Evolutionary conservation across 2,888 invertebrate genomes (phyloP).

Genomic region (Platerodrilus igneus): DNA sequence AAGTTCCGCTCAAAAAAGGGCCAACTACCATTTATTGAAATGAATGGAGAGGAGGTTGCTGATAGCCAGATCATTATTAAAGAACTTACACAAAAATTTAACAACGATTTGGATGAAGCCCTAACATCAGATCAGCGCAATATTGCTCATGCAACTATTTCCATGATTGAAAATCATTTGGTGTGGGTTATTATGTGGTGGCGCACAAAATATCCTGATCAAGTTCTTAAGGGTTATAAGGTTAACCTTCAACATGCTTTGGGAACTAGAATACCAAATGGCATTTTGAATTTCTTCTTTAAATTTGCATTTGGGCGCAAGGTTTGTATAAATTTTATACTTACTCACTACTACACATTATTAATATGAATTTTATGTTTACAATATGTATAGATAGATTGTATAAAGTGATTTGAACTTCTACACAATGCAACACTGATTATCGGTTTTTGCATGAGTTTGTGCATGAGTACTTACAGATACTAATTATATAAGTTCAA

Average conservation of each 20-base stretch:
- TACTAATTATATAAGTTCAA: too few species aligned
- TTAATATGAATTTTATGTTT: too few species aligned
- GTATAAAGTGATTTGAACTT: too few species aligned
- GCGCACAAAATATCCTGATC: conserved; percentile 89
- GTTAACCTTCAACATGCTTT: conserved; percentile 84
- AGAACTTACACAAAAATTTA: conserved; percentile 76
- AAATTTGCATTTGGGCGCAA: conserved; percentile 82
- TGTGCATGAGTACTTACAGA: too few species aligned
- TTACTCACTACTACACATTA: too few species aligned
- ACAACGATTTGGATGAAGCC: conserved; percentile 77
- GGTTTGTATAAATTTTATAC: conserved; percentile 52
- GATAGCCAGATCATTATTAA: conserved; percentile 89
- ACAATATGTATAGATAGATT: too few species aligned
- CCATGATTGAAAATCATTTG: conserved; percentile 92
- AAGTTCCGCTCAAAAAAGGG: conserved; percentile 93
- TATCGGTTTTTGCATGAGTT: too few species aligned
- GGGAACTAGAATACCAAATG: conserved; percentile 82
- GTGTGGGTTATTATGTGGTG: conserved; percentile 89
- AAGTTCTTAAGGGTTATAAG: conserved; percentile 80
- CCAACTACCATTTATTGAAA: conserved; percentile 88
- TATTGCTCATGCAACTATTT: conserved; percentile 85
- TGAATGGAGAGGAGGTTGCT: conserved; percentile 91
- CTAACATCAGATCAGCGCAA: conserved; percentile 82
- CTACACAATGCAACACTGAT: too few species aligned
- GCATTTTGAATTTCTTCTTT: conserved; percentile 84